A percentile compares a stretch with the other conserved stretches of the same genome.
Conservation (phyloP, 2,797 vertebrate species). For the Microchirus variegatus region DNA sequence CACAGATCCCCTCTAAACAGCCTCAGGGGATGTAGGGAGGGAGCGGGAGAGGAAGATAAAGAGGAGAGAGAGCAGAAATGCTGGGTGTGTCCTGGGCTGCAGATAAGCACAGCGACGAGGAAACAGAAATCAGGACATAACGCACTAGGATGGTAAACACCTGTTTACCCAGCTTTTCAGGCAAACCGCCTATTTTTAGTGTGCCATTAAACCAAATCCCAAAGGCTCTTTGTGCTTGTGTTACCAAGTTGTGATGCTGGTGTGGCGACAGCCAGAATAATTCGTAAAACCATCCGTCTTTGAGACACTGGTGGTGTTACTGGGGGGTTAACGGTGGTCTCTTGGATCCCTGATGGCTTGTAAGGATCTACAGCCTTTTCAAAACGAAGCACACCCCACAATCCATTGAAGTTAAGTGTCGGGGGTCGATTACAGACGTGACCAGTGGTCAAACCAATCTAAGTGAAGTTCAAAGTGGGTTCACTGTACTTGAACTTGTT, state of each 20-base stretch:
- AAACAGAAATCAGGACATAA: slow-evolving; percentile 52
- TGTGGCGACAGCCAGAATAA: background rate
- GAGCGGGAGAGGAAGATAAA: slow-evolving; percentile 30
- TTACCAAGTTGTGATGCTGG: slow-evolving; percentile 7
- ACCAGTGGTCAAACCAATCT: slow-evolving; percentile 52
- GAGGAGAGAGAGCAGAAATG: slow-evolving; percentile 10
- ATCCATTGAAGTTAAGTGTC: slow-evolving; percentile 31
- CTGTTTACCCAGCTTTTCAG: slow-evolving; percentile 34
- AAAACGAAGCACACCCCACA: slow-evolving; percentile 30
- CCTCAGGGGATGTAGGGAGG: slow-evolving; percentile 36
- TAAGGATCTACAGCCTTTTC: slow-evolving; percentile 30
- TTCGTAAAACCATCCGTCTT: slow-evolving; percentile 8
- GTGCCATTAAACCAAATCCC: slow-evolving; percentile 18
- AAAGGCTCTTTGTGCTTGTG: slow-evolving; percentile 27
- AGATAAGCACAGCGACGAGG: slow-evolving; percentile 27
- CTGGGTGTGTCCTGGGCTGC: slow-evolving; percentile 44
- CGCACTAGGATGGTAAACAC: slow-evolving; percentile 53
- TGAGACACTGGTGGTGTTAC: slow-evolving; percentile 6
- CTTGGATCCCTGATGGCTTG: slow-evolving; percentile 2
- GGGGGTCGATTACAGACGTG: slow-evolving; percentile 51
- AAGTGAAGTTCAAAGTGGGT: background rate
- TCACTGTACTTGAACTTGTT: no score
- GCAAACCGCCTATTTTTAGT: slow-evolving; percentile 44
- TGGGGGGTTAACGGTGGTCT: background rate
- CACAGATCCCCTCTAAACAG: slow-evolving; percentile 59